Evolutionary conservation across 2,888 invertebrate species (phyloP).

Genomic region (Orthonevra nobilis): DNA sequence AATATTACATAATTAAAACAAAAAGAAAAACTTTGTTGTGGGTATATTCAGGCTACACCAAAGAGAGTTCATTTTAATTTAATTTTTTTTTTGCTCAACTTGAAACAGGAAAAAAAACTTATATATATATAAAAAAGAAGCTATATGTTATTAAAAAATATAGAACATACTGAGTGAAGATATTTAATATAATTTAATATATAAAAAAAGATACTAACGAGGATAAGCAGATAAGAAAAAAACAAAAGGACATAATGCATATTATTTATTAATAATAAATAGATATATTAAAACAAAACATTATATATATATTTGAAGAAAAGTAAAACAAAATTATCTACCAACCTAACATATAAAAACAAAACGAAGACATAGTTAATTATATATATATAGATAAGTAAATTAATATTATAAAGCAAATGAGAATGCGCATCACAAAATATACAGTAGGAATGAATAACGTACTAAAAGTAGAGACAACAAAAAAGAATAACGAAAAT

Average conservation of each 20-base stretch:
- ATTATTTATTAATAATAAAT: slow-evolving; percentile 73
- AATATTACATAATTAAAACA: slow-evolving; percentile 41
- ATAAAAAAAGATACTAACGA: slow-evolving; percentile 45
- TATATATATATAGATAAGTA: slow-evolving; percentile 73
- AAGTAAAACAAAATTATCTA: slow-evolving; percentile 48
- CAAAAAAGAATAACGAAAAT: slow-evolving; percentile 65
- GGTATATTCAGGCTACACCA: slow-evolving; percentile 73
- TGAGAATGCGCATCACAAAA: slow-evolving; percentile 64
- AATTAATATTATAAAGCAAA: slow-evolving; percentile 69
- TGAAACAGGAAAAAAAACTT: slow-evolving; percentile 44
- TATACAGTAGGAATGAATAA: slow-evolving; percentile 70
- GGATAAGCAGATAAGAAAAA: slow-evolving; percentile 68
- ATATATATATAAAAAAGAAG: slow-evolving; percentile 16
- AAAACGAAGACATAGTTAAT: slow-evolving; percentile 72
- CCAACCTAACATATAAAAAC: slow-evolving; percentile 65
- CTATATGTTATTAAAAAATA: slow-evolving; percentile 33
- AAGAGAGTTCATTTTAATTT: slow-evolving; percentile 71
- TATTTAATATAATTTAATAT: slow-evolving; percentile 61
- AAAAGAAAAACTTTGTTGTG: slow-evolving; percentile 60
- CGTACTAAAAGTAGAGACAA: slow-evolving; percentile 69
- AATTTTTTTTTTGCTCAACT: slow-evolving; percentile 51
- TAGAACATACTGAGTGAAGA: slow-evolving; percentile 57
- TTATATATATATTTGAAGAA: slow-evolving; percentile 66
- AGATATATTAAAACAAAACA: slow-evolving; percentile 70
- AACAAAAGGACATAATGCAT: slow-evolving; percentile 71